Evolutionary conservation across 2,797 vertebrate species (phyloP).

Genomic region (Chaenodraco wilsoni): DNA sequence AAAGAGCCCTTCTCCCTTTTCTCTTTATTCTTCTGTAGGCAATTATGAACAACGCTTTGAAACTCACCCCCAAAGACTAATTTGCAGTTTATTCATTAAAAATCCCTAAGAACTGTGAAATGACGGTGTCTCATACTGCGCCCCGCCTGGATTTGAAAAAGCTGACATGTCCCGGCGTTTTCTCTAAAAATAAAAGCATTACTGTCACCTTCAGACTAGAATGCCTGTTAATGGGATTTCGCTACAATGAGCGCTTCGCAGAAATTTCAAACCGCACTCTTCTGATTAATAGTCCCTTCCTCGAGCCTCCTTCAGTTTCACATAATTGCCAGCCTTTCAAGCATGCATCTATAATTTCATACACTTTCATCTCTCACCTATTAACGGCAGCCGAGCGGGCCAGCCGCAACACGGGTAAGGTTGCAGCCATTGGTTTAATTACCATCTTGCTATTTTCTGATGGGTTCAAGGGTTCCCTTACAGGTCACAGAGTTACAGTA

Average conservation of each 20-base stretch:
- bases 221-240: slow-evolving; percentile 71
- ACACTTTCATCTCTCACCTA: slow-evolving; percentile 79
- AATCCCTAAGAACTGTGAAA: slow-evolving; percentile 41
- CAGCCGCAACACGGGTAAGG: slow-evolving; percentile 70
- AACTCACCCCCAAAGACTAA: slow-evolving; percentile 48
- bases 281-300: slow-evolving; percentile 81
- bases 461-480: slow-evolving; percentile 62
- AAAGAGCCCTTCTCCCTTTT: slow-evolving; percentile 29
- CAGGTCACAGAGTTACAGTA: slow-evolving; percentile 71
- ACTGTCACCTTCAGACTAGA: slow-evolving; percentile 69
- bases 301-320: slow-evolving; percentile 81
- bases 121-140: slow-evolving; percentile 31
- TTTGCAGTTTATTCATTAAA: slow-evolving; percentile 61
- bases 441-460: slow-evolving; percentile 74
- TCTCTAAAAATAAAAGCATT: slow-evolving; percentile 66
- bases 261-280: slow-evolving; percentile 70
- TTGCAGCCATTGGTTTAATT: slow-evolving; percentile 79
- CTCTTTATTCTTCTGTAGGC: slow-evolving; percentile 33
- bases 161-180: slow-evolving; percentile 39
- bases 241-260: slow-evolving; percentile 58
- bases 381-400: slow-evolving; percentile 70
- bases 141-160: slow-evolving; percentile 44
- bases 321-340: slow-evolving; percentile 79
- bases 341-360: slow-evolving; percentile 83
- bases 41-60: slow-evolving; percentile 46